Conservation (phyloP, 2,113 vertebrate species). For the Candoia aspera region DNA sequence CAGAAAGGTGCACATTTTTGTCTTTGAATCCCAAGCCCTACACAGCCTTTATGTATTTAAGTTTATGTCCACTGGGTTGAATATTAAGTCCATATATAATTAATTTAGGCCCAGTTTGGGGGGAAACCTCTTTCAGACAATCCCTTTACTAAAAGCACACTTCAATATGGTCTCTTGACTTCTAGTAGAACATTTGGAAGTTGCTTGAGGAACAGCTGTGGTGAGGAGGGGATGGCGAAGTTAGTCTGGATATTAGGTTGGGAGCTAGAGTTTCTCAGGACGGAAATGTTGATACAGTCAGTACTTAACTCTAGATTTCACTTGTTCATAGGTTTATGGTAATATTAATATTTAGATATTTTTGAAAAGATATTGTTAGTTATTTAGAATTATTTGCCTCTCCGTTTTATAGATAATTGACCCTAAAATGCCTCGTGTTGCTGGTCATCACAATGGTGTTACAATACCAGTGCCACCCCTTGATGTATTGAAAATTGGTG, state of each 20-base stretch:
- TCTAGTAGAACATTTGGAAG: neutral
- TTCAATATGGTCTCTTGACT: neutral
- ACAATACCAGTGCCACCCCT: slow-evolving; percentile 93
- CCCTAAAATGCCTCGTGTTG: slow-evolving; percentile 95
- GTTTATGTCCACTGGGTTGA: neutral
- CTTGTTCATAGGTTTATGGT: neutral
- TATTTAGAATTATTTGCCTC: slow-evolving; percentile 5
- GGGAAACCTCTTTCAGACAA: neutral
- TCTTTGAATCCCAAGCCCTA: neutral
- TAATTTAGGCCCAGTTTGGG: neutral
- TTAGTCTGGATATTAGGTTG: neutral
- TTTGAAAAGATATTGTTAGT: neutral
- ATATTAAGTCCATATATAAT: neutral
- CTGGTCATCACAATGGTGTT: slow-evolving; percentile 95
- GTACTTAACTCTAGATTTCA: neutral
- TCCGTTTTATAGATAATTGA: slow-evolving; percentile 86
- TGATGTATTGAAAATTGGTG: slow-evolving; percentile 92
- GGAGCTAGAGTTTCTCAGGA: neutral
- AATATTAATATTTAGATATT: neutral
- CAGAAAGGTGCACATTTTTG: neutral
- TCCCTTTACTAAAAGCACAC: neutral
- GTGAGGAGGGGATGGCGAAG: neutral
- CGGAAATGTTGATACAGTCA: neutral
- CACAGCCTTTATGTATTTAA: neutral
- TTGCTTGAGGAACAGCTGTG: neutral